Percentiles rank a stretch among this genome's conserved stretches.
Evolutionary conservation across 2,113 vertebrate species (phyloP).

Genomic region (Zosterops lateralis): DNA sequence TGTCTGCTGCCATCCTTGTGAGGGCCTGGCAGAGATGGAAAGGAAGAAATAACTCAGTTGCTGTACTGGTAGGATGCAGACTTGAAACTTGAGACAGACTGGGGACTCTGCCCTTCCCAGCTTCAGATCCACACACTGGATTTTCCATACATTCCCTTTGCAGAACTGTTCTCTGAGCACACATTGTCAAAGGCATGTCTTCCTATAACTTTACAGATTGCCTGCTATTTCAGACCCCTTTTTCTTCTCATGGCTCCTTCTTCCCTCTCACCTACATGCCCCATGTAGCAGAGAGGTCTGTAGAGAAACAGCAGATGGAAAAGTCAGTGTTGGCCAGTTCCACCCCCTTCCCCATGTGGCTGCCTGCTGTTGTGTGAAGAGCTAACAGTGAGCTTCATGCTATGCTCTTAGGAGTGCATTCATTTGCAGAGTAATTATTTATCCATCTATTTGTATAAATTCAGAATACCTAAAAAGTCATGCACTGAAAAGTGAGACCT

Average conservation of each 20-base stretch:
- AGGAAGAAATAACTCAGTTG: neutral
- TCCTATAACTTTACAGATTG: neutral
- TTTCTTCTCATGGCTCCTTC: neutral
- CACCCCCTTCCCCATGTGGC: neutral
- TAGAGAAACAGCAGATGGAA: neutral
- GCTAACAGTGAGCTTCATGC: neutral
- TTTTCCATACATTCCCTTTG: neutral
- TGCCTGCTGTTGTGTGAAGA: neutral
- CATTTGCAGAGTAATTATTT: neutral
- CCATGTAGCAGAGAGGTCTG: neutral
- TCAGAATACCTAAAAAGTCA: neutral
- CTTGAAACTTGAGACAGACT: neutral
- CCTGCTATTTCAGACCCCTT: neutral
- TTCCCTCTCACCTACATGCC: neutral
- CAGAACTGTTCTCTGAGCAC: neutral
- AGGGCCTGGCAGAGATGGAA: conserved; percentile 9
- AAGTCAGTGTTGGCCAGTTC: neutral
- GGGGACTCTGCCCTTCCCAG: neutral
- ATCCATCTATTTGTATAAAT: neutral
- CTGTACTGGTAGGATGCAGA: neutral
- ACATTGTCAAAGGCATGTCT: neutral
- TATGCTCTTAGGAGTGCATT: neutral
- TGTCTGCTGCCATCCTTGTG: conserved; percentile 28
- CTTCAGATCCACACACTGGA: neutral
- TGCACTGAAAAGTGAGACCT: neutral